A percentile compares a stretch with the other conserved stretches of the same genome.
phyloP scores from a whole-genome alignment of 1,140 invertebrate species.

The Saccostrea echinata region DNA sequence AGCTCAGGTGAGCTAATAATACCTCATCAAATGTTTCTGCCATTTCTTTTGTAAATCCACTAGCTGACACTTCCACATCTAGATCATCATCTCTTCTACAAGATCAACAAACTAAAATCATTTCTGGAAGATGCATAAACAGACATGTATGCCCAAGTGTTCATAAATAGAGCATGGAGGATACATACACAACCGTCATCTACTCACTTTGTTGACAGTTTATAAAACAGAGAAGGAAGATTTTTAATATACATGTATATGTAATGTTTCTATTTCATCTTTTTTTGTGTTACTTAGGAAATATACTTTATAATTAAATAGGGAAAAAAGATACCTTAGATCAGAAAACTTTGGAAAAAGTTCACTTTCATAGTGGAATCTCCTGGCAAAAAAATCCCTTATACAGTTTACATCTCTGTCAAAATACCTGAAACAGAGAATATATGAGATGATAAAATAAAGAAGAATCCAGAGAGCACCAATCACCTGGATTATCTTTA shows the following conservation, averaged over 20 bases:
- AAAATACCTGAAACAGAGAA: slow-evolving; percentile 87
- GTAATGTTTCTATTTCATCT: too few relatives aligned
- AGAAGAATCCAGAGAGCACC: too few relatives aligned
- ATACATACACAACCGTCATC: too few relatives aligned
- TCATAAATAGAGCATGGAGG: too few relatives aligned
- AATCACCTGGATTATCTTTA: too few relatives aligned
- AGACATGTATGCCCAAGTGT: too few relatives aligned
- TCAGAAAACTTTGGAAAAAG: slow-evolving; percentile 92
- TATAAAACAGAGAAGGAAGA: too few relatives aligned
- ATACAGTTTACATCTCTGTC: slow-evolving; percentile 97
- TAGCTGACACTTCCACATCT: slow-evolving; percentile 94
- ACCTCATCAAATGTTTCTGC: slow-evolving; percentile 85
- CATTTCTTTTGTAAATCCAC: slow-evolving; percentile 93
- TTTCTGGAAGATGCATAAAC: not conserved
- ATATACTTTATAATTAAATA: too few relatives aligned
- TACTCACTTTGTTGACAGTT: too few relatives aligned
- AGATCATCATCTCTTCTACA: slow-evolving; percentile 89
- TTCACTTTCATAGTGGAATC: slow-evolving; percentile 95
- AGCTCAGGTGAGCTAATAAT: too few relatives aligned
- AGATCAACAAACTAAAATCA: slow-evolving; percentile 49
- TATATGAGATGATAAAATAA: not conserved
- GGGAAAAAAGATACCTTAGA: slow-evolving; percentile 80
- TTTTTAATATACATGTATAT: too few relatives aligned
- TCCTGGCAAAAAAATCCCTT: slow-evolving; percentile 93
- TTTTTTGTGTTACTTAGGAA: too few relatives aligned